These are phyloP conservation scores for Priocnemis perturbator DNA, from an alignment of 2,888 invertebrate genomes.

Conservation along the genomic window DNA sequence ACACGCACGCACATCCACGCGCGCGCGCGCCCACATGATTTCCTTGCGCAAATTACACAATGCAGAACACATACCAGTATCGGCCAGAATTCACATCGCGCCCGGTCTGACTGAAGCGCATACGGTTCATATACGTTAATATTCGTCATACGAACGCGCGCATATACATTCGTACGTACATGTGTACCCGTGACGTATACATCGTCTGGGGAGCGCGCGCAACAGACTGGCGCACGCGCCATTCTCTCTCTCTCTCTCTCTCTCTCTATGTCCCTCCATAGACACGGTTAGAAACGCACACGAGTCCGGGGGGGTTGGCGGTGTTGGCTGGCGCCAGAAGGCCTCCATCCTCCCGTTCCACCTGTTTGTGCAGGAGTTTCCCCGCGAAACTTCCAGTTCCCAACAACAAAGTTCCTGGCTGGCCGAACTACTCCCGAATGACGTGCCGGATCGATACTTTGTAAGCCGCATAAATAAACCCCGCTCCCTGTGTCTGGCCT, in stretches of 20 bases:
- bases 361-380: constrained; percentile 63
- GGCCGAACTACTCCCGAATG: constrained; percentile 60
- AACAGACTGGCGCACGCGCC: constrained; percentile 5
- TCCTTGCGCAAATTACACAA: too few species aligned
- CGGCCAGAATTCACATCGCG: too few species aligned
- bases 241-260: constrained; percentile 11
- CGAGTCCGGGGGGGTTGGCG: background rate
- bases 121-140: too few species aligned
- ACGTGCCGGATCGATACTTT: constrained; percentile 57
- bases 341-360: constrained; percentile 59
- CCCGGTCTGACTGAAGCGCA: too few species aligned
- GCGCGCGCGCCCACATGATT: too few species aligned
- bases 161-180: constrained; percentile 9
- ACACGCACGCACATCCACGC: too few species aligned
- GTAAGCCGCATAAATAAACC: constrained; percentile 60
- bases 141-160: too few species aligned
- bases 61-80: too few species aligned
- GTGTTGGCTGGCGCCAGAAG: constrained; percentile 58
- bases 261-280: constrained; percentile 1
- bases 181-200: background rate
- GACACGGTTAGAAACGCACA: too few species aligned
- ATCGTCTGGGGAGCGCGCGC: background rate
- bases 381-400: constrained; percentile 60
- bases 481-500: constrained; percentile 26
- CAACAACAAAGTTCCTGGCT: constrained; percentile 60